Evolutionary conservation across 2,797 vertebrate species (phyloP).

Genomic region (Dallia pectoralis): DNA sequence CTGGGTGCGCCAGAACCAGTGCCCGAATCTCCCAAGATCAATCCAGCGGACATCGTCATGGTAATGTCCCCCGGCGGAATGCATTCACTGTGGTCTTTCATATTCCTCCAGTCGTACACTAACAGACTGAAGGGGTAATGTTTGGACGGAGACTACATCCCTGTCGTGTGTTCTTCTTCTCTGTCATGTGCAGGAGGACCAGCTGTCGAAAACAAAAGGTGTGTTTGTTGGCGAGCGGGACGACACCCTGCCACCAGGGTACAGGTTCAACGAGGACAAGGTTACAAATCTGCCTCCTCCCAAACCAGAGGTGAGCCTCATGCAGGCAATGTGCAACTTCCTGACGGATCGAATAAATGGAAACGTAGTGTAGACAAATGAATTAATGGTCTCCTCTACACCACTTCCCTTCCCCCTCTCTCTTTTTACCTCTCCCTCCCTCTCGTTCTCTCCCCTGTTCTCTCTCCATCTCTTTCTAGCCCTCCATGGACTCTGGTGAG

Average conservation of each 20-base stretch:
- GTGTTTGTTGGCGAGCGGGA: constrained; percentile 71
- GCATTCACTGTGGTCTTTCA: no score
- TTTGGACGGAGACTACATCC: neutral
- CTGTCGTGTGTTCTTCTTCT: neutral
- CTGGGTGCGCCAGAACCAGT: constrained; percentile 52
- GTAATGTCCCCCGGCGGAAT: constrained; percentile 41
- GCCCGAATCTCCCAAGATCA: constrained; percentile 60
- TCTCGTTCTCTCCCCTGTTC: neutral
- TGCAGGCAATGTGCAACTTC: neutral
- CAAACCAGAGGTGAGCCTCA: constrained; percentile 58
- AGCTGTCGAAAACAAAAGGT: constrained; percentile 56
- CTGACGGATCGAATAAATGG: no score
- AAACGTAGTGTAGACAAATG: no score
- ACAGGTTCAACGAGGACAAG: constrained; percentile 65
- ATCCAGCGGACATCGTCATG: constrained; percentile 67
- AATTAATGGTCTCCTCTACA: no score
- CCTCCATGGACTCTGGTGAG: constrained; percentile 48
- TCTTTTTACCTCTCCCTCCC: neutral
- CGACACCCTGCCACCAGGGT: constrained; percentile 57
- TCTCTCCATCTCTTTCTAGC: constrained; percentile 37
- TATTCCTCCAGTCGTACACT: neutral
- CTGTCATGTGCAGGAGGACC: constrained; percentile 46
- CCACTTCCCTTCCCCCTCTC: neutral
- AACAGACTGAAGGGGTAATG: no score
- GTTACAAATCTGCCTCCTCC: constrained; percentile 56